Percentiles rank a stretch among this genome's conserved stretches.
Evolutionary conservation across 2,113 vertebrate species (phyloP).

Genomic region (Nannobrachium achirus): DNA sequence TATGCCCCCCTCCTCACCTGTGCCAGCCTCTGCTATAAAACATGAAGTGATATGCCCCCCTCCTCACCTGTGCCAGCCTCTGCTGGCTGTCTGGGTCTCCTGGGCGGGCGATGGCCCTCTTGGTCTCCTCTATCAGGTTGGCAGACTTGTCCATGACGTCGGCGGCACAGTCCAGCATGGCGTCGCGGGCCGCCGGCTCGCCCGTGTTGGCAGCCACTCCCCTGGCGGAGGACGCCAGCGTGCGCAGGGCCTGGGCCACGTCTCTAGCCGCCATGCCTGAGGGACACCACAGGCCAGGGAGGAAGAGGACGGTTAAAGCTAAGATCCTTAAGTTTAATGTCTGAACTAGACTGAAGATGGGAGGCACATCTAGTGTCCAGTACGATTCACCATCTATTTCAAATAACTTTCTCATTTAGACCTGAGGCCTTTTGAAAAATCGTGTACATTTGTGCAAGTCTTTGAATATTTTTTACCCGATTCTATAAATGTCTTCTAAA

Average conservation of each 20-base stretch:
- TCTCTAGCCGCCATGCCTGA: constrained; percentile 94
- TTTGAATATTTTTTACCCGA: too few species aligned
- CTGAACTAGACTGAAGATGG: too few species aligned
- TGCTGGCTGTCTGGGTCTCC: constrained; percentile 94
- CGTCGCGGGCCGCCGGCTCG: constrained; percentile 81
- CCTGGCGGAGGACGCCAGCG: constrained; percentile 87
- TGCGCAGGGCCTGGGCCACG: constrained; percentile 91
- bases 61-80: constrained; percentile 89
- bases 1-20: constrained; percentile 65
- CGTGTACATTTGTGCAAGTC: too few species aligned
- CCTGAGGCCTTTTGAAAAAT: too few species aligned
- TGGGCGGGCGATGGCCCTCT: constrained; percentile 89
- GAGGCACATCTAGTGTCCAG: too few species aligned
- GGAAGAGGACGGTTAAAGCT: too few species aligned
- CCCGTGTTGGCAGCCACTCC: constrained; percentile 88
- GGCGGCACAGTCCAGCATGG: constrained; percentile 89
- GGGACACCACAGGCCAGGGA: background rate
- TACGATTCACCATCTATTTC: too few species aligned
- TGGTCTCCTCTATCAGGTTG: constrained; percentile 94
- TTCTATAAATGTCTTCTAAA: too few species aligned
- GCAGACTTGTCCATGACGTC: constrained; percentile 95
- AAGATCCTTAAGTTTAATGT: background rate
- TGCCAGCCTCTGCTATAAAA: too few species aligned
- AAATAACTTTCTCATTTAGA: too few species aligned
- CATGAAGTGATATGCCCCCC: too few species aligned